Conservation (phyloP, 2,888 invertebrate genomes). For the Chaetogeoica ovagalla region DNA sequence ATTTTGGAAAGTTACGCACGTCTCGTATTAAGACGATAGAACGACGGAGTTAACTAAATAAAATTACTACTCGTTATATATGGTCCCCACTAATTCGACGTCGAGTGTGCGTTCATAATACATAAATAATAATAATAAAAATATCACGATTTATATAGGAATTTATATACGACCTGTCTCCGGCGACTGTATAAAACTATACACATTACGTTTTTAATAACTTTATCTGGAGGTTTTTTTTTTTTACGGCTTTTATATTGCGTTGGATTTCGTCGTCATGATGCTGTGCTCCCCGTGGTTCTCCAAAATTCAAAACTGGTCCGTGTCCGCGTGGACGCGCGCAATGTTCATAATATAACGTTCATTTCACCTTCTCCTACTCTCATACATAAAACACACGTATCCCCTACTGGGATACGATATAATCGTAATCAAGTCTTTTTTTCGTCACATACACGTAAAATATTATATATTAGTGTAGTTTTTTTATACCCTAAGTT, state of each 20-base stretch:
- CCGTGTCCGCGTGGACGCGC: background rate
- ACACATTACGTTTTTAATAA: conserved; percentile 34
- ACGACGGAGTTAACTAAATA: background rate
- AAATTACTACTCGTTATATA: background rate
- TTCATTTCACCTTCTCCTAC: background rate
- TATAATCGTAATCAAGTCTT: conserved; percentile 37
- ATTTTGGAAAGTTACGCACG: too few species aligned
- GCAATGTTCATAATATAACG: background rate
- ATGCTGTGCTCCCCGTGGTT: conserved; percentile 43
- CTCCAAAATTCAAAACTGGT: conserved; percentile 47
- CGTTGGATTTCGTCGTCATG: conserved; percentile 26
- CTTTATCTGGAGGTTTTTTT: conserved; percentile 43
- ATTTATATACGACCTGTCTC: conserved; percentile 11
- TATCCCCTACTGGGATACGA: background rate
- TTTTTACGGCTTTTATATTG: conserved; percentile 44
- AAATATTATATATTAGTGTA: too few species aligned
- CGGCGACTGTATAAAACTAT: background rate
- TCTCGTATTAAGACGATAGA: too few species aligned
- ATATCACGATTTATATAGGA: conserved; percentile 36
- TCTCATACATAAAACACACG: background rate
- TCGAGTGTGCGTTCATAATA: conserved; percentile 4
- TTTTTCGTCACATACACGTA: background rate
- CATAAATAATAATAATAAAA: conserved; percentile 8
- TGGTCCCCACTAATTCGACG: conserved; percentile 39
- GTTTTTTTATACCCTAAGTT: too few species aligned